Percentiles rank a stretch among this genome's conserved stretches.
Conservation (phyloP, 2,797 vertebrate genomes). For the Zalophus californianus region DNA sequence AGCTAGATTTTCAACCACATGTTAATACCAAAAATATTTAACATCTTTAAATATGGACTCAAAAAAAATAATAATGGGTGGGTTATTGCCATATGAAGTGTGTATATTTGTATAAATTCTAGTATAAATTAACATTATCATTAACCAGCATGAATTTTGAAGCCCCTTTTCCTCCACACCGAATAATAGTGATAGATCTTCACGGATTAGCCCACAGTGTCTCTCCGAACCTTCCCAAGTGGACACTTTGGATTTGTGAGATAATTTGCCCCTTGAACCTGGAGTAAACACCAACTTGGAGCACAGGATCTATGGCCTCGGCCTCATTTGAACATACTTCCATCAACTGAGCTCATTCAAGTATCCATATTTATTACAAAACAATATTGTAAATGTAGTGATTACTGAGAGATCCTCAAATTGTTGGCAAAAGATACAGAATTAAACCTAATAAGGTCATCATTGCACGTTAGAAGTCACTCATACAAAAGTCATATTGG, state of each 20-base stretch:
- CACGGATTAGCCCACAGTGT: not conserved
- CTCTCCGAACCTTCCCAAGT: not conserved
- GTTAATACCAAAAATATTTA: not conserved
- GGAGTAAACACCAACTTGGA: not conserved
- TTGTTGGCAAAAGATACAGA: not conserved
- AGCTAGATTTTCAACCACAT: constrained; percentile 30
- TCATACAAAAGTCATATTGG: not conserved
- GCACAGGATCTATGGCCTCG: not conserved
- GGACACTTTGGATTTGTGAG: not conserved
- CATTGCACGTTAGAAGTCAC: not conserved
- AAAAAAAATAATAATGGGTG: constrained; percentile 19
- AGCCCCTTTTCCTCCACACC: not conserved
- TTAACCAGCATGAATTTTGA: not conserved
- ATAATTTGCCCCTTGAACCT: not conserved
- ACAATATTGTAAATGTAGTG: not conserved
- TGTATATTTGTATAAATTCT: not conserved
- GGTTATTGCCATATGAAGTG: not conserved
- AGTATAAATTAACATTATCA: not conserved
- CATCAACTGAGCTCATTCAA: not conserved
- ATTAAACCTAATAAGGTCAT: constrained; percentile 1
- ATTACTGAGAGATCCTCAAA: not conserved
- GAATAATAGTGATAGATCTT: not conserved
- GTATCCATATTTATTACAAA: not conserved
- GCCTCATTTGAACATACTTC: not conserved
- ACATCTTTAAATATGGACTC: not conserved